These are phyloP conservation scores for Nipponacmea schrenckii DNA, from an alignment of 2,888 invertebrate genomes.

Conservation along the genomic window DNA sequence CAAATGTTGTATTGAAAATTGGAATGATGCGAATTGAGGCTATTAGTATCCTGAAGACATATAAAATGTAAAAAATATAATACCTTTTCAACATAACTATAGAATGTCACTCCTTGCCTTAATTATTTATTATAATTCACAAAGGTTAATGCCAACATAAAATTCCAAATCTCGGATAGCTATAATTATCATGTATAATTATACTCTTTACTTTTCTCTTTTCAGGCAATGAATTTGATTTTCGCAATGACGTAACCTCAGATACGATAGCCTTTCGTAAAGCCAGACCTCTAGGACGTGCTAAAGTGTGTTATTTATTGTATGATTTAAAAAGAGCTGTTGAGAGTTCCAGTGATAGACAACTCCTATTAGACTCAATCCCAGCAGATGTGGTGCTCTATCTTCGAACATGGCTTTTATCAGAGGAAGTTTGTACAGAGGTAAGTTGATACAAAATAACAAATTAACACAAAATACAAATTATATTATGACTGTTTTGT, in stretches of 20 bases:
- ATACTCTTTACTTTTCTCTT: neutral
- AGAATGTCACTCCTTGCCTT: no score
- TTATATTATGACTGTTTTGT: no score
- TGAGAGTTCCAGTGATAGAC: neutral
- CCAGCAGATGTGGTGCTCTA: neutral
- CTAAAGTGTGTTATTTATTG: neutral
- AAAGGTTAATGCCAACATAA: no score
- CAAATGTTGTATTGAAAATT: no score
- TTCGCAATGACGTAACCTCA: neutral
- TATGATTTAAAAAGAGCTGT: conserved; percentile 7
- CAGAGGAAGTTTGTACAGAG: neutral
- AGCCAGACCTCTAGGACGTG: conserved; percentile 1
- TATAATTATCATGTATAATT: no score
- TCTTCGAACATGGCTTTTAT: neutral
- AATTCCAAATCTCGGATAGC: no score
- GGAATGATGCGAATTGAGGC: no score
- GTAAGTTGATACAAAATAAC: neutral
- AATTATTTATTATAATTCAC: no score
- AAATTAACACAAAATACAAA: no score
- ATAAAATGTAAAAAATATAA: no score
- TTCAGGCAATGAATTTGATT: neutral
- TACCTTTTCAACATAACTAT: no score
- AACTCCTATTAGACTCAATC: neutral
- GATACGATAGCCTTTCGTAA: neutral
- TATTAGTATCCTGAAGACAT: no score